Evolutionary conservation across 1,140 invertebrate species (phyloP), one percentile per base, ranked within the genome.

Genomic region (Andrena cerasifolii): DNA sequence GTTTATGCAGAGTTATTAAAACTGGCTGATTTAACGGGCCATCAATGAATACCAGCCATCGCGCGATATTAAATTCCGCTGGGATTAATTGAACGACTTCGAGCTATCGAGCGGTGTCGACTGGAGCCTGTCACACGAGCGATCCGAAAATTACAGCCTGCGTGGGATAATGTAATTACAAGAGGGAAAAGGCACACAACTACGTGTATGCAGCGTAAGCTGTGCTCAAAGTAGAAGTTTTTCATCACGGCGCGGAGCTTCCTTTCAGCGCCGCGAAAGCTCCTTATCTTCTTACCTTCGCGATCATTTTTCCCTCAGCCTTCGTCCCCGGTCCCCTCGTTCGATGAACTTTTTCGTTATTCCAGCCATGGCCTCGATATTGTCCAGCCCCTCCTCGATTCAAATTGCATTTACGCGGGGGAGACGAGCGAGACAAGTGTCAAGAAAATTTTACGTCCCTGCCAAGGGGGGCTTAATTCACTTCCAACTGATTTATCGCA

Each of bases 1-100:
- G 72, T 75, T 75, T 75, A 67, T 75, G 62, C 40, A 18, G 2
- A 24, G 62, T 75, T 75, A 65, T 67, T 75, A 67, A 75, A 67
- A 67, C 63, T 54, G 36, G 31, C 26, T 16, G 14, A 67, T 21
- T 53, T 56, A 75, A 56, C 72, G 40, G 24, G 45, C 28, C 71
- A 51, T 40, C 31, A 51, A 63, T 65, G 71, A 53, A 65, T 65
- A 63, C 33, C 45, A 3, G 45, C n/a, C 12, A n/a, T 16, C 36
- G 18, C 8, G 8, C 28, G 63, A 67, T 75, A 75, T 75, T 56
- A 75, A 75, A 75, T 75, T 75, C 63, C 33, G 45, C 4, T 14
- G 2, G 26, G 21, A 75, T 75, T 75, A 75, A 75, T 67, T 56
- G 14, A 16, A 18, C 40, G 26, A 45, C 47, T 54, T 66, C 43